Base-by-base conservation (phyloP, 2,797 vertebrate genomes). In the Phoebastria nigripes region DNA sequence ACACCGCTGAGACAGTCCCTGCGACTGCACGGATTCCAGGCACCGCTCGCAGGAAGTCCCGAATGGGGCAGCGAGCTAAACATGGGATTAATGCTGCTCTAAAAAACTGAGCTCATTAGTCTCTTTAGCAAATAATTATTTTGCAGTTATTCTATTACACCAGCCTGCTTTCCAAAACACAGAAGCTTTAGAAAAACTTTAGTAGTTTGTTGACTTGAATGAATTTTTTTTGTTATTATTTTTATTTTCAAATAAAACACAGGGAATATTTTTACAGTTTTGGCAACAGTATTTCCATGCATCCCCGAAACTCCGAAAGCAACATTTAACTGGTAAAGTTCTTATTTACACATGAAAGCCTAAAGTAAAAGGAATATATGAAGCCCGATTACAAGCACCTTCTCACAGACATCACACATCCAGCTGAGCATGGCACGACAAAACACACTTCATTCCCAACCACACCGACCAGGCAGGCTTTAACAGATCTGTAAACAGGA, bases 111-210 rank as follows among this genome's bases (percentile, higher is more conserved):
- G 96, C 96, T 96, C 94, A 90, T 95, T 95, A 96, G 80, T 47
- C 85, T 95, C 96, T 61, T 96, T 79, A 96, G 94, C 66, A 72
- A 92, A 90, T 91, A 61, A 92, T 96, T 96, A 96, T 91, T 96
- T 59, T 41, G 88, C 77, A 86, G 83, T 97, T 96, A 95, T 31
- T 94, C 88, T 81, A 19, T 81, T 84, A 72, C 69, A 58, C 47
- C 88, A 79, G 58, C 77, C 88, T 46, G 4, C 39, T 82, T 90
- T 63, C 46, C 47, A 37, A 46, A 72, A 79, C 26, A 46, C 5
- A 25, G 70, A 25, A 51, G 87, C 77, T 94, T 96, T 90, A 54
- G 80, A 41, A 87, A 94, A 89, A 85, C 95, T 82, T 65, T 66
- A 42, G 37, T 42, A 31, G 73, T 67, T 84, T 59, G 72, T 49